Conservation (phyloP, 2,797 vertebrate genomes). For the Galago senegalensis region DNA sequence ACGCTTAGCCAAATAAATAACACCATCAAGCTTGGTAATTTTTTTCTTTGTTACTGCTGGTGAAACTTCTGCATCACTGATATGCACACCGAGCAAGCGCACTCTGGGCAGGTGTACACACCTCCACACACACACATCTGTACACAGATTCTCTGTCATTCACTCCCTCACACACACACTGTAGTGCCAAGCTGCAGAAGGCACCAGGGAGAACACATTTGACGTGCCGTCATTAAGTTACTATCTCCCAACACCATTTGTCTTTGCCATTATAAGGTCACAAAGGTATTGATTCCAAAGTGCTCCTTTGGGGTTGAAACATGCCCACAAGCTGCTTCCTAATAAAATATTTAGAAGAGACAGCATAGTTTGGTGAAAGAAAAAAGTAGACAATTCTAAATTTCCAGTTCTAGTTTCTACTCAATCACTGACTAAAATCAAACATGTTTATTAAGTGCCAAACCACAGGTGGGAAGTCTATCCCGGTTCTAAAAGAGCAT, state of each 20-base stretch:
- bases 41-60: background rate
- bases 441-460: slow-evolving; percentile 18
- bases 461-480: background rate
- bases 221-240: slow-evolving; percentile 28
- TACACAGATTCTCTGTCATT: background rate
- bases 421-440: slow-evolving; percentile 31
- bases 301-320: slow-evolving; percentile 31
- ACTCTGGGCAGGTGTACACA: background rate
- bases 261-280: slow-evolving; percentile 60
- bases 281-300: slow-evolving; percentile 46
- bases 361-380: background rate
- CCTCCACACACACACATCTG: background rate
- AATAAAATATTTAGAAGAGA: slow-evolving; percentile 62
- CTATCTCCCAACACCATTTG: slow-evolving; percentile 50
- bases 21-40: background rate
- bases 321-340: slow-evolving; percentile 32
- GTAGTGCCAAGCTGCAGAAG: background rate
- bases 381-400: slow-evolving; percentile 45
- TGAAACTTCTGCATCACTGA: background rate
- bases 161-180: background rate
- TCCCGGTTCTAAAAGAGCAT: background rate
- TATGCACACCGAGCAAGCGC: background rate
- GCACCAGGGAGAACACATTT: background rate
- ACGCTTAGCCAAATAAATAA: slow-evolving; percentile 25
- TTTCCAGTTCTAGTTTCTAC: background rate